Evolutionary conservation across 1,140 invertebrate genomes (phyloP), one percentile per base, ranked within the genome.

Genomic region (Caenorhabditis brenneri): DNA sequence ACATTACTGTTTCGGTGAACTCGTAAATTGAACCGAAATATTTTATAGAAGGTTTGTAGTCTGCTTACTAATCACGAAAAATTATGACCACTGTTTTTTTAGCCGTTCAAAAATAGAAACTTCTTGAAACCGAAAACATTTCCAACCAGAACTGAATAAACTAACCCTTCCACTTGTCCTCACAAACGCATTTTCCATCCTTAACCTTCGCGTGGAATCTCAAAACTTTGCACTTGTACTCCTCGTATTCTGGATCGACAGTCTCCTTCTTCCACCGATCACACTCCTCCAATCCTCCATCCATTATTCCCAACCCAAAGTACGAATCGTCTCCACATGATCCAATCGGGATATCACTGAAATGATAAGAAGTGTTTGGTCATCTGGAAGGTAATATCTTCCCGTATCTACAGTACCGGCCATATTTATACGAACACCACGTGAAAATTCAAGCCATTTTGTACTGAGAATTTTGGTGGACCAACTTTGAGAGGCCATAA

Each of bases 281-380:
- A 60, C 84, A 85, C 39, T 85, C 80, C 33, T 85, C 84, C 27
- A 85, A 22, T 49, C 49, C 55, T n/a, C 60, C 60, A 39, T 81
- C 79, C 60, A 85, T 85, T n/a, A 82, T 81, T 19, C 84, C 84
- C 53, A 74, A 36, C 19, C 84, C 84, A 33, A 85, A 85, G 42
- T 85, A 85, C 9, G 79, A 65, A 36, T 85, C 80, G 36, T 65
- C 79, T 65, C 84, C 84, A 42, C 84, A 85, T 39, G 55, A 69
- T 46, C 81, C 81, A 19, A 82, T 46, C 15, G 81, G 81, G 46
- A 82, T 82, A 31, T 82, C 81, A 74, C 81, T 82, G 60, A 69
- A 69, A 82, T 51, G 53, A 55, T 55, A 55, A 55, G 22, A 55
- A 9, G 0, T 0, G n/a, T 51, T 51, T 46, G n/a, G 15, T 58